Conservation (phyloP, 2,113 vertebrate genomes). For the Ardeotis arabs region DNA sequence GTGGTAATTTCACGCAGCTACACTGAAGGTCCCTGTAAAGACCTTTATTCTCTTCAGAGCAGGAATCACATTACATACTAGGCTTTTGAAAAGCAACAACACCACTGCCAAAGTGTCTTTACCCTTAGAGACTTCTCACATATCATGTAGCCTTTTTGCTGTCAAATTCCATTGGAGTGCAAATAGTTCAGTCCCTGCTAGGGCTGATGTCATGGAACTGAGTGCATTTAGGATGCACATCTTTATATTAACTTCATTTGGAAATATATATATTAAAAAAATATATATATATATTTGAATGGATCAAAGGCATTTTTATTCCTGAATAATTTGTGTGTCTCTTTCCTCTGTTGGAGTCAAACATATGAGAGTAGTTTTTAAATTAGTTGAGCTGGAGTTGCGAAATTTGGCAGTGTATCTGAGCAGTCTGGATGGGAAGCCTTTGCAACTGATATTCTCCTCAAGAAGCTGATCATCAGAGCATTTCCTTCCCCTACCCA, state of each 20-base stretch:
- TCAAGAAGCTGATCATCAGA: slow-evolving; percentile 58
- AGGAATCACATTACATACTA: slow-evolving; percentile 58
- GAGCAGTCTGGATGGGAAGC: slow-evolving; percentile 48
- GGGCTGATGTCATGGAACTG: slow-evolving; percentile 64
- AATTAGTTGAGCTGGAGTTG: slow-evolving; percentile 26
- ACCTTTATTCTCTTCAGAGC: slow-evolving; percentile 42
- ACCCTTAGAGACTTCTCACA: slow-evolving; percentile 70
- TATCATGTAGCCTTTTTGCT: slow-evolving; percentile 69
- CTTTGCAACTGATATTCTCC: slow-evolving; percentile 58
- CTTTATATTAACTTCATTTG: slow-evolving; percentile 52
- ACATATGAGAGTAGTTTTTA: slow-evolving; percentile 11
- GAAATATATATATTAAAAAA: not conserved
- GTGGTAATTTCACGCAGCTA: slow-evolving; percentile 19
- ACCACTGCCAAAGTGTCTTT: slow-evolving; percentile 58
- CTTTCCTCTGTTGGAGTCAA: slow-evolving; percentile 24
- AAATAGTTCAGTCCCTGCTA: slow-evolving; percentile 64
- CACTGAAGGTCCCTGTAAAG: not conserved
- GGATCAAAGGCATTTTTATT: not conserved
- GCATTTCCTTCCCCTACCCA: slow-evolving; percentile 47
- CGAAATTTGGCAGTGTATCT: slow-evolving; percentile 39
- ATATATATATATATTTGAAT: not conserved
- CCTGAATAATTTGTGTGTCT: not conserved
- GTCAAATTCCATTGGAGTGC: slow-evolving; percentile 72
- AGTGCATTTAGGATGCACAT: slow-evolving; percentile 75
- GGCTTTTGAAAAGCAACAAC: slow-evolving; percentile 71